Conservation (phyloP, 2,113 vertebrate genomes). For the Platysternon megacephalum region DNA sequence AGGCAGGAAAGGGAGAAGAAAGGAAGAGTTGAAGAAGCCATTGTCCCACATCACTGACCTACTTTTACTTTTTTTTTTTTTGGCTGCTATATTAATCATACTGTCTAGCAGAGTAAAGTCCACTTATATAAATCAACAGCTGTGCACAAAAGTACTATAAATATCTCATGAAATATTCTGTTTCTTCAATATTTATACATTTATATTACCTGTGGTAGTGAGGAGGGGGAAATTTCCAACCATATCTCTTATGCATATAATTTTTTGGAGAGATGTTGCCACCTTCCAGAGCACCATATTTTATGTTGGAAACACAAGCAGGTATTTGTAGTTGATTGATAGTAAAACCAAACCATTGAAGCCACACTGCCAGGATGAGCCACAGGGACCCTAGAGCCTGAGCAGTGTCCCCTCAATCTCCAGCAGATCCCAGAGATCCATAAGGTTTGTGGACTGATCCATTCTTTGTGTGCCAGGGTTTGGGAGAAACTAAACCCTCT, state of each 20-base stretch:
- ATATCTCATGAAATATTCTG: not conserved
- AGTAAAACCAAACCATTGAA: not conserved
- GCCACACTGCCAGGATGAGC: not conserved
- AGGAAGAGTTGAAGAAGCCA: not conserved
- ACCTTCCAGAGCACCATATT: not conserved
- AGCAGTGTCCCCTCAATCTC: not conserved
- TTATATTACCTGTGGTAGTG: not conserved
- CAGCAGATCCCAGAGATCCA: not conserved
- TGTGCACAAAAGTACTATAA: not conserved
- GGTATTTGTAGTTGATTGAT: not conserved
- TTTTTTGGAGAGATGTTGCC: fast-evolving
- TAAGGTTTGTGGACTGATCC: not conserved
- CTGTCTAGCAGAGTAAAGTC: constrained; percentile 23
- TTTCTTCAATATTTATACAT: not conserved
- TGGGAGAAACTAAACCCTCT: not conserved
- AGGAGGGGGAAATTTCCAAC: not conserved
- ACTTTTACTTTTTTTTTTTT: constrained; percentile 32
- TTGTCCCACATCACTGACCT: constrained; percentile 10
- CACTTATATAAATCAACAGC: constrained; percentile 18
- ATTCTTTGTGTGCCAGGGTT: not conserved
- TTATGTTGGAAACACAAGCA: not conserved
- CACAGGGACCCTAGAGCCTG: not conserved
- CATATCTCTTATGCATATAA: fast-evolving
- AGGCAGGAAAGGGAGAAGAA: not conserved
- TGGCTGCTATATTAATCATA: not conserved